Conservation (phyloP, 2,797 vertebrate species). For the Decapterus maruadsi region DNA sequence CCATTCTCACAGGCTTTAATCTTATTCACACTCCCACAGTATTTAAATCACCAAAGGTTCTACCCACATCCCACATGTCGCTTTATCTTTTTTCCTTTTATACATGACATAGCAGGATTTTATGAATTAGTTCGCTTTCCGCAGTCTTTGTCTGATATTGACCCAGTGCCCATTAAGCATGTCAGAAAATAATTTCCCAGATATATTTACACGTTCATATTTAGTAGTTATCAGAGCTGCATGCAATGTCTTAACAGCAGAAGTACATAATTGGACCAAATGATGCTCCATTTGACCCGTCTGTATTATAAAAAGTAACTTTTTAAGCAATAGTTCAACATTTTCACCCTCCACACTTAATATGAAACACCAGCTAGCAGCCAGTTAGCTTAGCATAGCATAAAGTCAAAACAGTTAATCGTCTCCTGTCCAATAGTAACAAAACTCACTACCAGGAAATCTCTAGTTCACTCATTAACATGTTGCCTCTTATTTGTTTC, state of each 20-base stretch:
- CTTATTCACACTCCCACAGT: slow-evolving; percentile 47
- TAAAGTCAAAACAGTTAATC: too few relatives aligned
- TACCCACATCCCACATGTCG: slow-evolving; percentile 16
- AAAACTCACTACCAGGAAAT: neutral
- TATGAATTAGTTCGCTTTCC: slow-evolving; percentile 14
- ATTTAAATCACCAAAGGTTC: slow-evolving; percentile 48
- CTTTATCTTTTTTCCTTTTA: neutral
- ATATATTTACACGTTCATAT: neutral
- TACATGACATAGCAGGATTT: neutral
- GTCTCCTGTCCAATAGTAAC: too few relatives aligned
- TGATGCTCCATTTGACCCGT: neutral
- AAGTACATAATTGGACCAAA: neutral
- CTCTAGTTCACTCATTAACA: neutral
- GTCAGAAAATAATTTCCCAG: neutral
- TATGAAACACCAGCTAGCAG: neutral
- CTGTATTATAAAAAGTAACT: neutral
- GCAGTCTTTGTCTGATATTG: neutral
- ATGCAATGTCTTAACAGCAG: neutral
- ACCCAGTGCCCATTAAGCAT: neutral
- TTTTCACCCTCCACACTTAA: neutral
- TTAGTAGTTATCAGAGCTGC: neutral
- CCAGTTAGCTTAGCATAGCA: neutral
- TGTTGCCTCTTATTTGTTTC: neutral
- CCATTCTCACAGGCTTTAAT: slow-evolving; percentile 42
- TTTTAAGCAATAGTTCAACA: neutral